These are phyloP conservation scores for Myotis vivesi DNA, from an alignment of 2,797 vertebrate genomes.

Conservation along the genomic window DNA sequence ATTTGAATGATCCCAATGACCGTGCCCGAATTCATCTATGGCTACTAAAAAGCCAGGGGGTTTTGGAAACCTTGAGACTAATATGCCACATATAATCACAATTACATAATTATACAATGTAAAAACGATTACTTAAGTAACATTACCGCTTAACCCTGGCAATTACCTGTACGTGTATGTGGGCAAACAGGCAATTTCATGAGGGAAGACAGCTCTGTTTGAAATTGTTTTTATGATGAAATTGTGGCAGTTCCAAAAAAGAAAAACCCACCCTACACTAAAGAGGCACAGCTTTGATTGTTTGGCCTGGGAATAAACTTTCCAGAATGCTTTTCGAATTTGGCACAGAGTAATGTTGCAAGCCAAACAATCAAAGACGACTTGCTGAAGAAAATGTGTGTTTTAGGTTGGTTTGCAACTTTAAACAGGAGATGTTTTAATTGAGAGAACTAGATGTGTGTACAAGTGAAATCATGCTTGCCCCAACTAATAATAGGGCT, in stretches of 20 bases:
- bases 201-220: slow-evolving; percentile 75
- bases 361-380: slow-evolving; percentile 77
- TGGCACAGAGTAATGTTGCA: slow-evolving; percentile 69
- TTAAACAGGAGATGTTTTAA: slow-evolving; percentile 30
- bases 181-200: slow-evolving; percentile 54
- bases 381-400: slow-evolving; percentile 61
- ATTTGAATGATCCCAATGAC: slow-evolving; percentile 1
- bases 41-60: not conserved
- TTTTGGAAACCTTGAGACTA: slow-evolving; percentile 53
- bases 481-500: slow-evolving; percentile 22
- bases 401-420: not conserved
- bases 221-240: slow-evolving; percentile 80
- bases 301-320: slow-evolving; percentile 76
- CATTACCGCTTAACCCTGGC: slow-evolving; percentile 55
- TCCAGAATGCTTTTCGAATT: slow-evolving; percentile 78
- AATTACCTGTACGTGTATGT: slow-evolving; percentile 65
- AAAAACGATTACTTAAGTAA: slow-evolving; percentile 70
- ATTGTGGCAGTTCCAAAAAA: slow-evolving; percentile 75
- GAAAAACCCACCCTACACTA: not conserved
- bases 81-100: slow-evolving; percentile 50
- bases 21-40: slow-evolving; percentile 39
- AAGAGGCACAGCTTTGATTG: slow-evolving; percentile 77
- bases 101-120: slow-evolving; percentile 65
- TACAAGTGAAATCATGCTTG: slow-evolving; percentile 33
- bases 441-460: not conserved